Evolutionary conservation across 2,113 vertebrate genomes (phyloP), one percentile per base, ranked within the genome.

Genomic region (Carlito syrichta): DNA sequence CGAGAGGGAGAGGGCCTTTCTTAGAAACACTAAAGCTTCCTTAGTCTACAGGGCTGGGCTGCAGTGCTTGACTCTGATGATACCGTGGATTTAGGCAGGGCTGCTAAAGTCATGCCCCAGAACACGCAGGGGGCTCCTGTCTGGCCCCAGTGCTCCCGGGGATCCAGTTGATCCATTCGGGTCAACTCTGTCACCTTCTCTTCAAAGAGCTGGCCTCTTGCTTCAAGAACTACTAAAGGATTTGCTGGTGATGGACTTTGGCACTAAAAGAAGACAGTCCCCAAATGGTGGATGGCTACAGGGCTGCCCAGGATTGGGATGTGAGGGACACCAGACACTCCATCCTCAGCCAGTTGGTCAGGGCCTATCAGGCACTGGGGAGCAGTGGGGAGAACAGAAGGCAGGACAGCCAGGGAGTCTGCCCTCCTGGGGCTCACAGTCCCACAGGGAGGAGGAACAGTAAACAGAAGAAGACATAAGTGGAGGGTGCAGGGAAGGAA

Each of bases 21-120:
- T 81, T 95, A 66, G 90, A 94, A 92, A 86, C 45, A 71, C 30
- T 54, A 84, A 87, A 35, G 73, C 38, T 89, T 89, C 93, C 86
- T 82, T 66, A 84, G 74, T 62, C 45, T 78, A 16, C 30, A 6
- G 54, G 54, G 45, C 60, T 52, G 23, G 52, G 45, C 60, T 60
- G 45, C 32, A 58, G 27, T 35, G 25, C 20, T 6, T 78, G 38
- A 40, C 17, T 52, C 54, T 73, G 73, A 86, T 6, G 84, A 83
- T 68, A 76, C 56, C n/a, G 66, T 74, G 66, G 82, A 77, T 96
- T 88, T 68, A 66, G 58, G 54, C 58, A 45, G 54, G 35, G 22
- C 82, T 97, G 69, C 35, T 68, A 85, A 84, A 79, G 48, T n/a
- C 84, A 20, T 52, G 48, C 91, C 93, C 73, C 23, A 60, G 60